A percentile compares a stretch with the other conserved stretches of the same genome.
Conservation (phyloP, 37 sponge, comb jelly and placozoan genomes). For the Haliclona indistincta region DNA sequence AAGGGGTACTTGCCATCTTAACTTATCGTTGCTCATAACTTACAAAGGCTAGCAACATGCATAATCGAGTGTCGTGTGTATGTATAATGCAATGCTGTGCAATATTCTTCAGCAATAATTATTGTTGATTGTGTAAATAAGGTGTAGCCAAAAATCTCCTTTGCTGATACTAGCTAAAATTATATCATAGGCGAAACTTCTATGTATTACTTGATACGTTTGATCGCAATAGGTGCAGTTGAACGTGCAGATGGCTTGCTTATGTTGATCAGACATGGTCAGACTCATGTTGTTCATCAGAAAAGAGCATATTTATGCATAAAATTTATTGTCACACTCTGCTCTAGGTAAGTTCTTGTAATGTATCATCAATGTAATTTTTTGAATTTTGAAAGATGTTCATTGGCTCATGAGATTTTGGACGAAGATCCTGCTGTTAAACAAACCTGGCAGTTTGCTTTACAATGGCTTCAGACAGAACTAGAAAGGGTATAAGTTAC, state of each 20-base stretch:
- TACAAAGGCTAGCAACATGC: too few relatives aligned
- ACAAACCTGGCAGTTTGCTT: conserved; percentile 55
- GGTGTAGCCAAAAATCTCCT: too few relatives aligned
- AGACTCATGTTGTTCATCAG: conserved; percentile 64
- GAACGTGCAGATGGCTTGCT: conserved; percentile 73
- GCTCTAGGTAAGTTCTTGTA: too few relatives aligned
- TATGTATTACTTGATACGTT: too few relatives aligned
- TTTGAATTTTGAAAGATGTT: conserved; percentile 44
- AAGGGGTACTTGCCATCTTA: too few relatives aligned
- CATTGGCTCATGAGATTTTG: conserved; percentile 38
- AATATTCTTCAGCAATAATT: too few relatives aligned
- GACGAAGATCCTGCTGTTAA: conserved; percentile 57
- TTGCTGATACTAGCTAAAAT: too few relatives aligned
- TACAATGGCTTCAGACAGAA: conserved; percentile 72
- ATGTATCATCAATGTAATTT: not conserved
- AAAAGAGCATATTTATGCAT: conserved; percentile 88
- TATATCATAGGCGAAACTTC: too few relatives aligned
- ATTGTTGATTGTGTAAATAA: too few relatives aligned
- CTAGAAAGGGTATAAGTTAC: conserved; percentile 61
- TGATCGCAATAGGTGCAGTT: conserved; percentile 2
- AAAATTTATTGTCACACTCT: not conserved
- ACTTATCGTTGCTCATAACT: too few relatives aligned
- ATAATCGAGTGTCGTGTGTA: too few relatives aligned
- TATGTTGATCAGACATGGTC: conserved; percentile 69
- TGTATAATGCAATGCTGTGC: too few relatives aligned